Percentiles rank a stretch among this genome's conserved stretches.
These are phyloP conservation scores for Achroia grisella DNA, from an alignment of 1,140 invertebrate genomes.

Conservation along the genomic window DNA sequence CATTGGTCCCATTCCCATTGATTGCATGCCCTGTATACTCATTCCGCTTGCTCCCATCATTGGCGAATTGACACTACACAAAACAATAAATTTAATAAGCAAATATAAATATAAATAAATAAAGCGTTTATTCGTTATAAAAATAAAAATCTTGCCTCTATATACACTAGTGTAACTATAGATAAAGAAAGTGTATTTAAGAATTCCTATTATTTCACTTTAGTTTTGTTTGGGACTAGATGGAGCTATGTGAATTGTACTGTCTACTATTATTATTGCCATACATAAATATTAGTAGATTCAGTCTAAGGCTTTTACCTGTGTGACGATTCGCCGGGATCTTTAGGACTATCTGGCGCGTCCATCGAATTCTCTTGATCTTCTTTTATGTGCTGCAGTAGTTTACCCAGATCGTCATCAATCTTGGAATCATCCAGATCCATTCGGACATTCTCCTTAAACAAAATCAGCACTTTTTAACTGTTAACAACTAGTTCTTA, in stretches of 20 bases:
- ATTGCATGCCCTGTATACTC: conserved; percentile 53
- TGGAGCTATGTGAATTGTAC: too few relatives aligned
- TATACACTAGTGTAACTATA: too few relatives aligned
- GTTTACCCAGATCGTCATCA: conserved; percentile 92
- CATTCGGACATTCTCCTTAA: conserved; percentile 74
- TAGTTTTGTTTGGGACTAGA: too few relatives aligned
- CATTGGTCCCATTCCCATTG: conserved; percentile 66
- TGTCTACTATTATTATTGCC: too few relatives aligned
- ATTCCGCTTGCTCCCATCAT: conserved; percentile 64
- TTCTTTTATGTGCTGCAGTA: conserved; percentile 93
- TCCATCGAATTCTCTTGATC: conserved; percentile 92
- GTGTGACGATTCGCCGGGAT: conserved; percentile 67
- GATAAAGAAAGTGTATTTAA: too few relatives aligned
- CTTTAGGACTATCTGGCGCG: conserved; percentile 89
- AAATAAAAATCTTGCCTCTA: too few relatives aligned
- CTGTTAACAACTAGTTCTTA: too few relatives aligned
- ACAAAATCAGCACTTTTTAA: too few relatives aligned
- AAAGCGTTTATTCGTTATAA: too few relatives aligned
- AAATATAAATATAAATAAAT: not conserved
- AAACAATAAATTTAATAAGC: not conserved
- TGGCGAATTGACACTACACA: conserved; percentile 56
- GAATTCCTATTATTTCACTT: too few relatives aligned
- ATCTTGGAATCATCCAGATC: conserved; percentile 94
- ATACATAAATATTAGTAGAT: too few relatives aligned
- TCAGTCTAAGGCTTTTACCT: conserved; percentile 23